Evolutionary conservation across 2,797 vertebrate genomes (phyloP).

Genomic region (Hoplostethus atlanticus): DNA sequence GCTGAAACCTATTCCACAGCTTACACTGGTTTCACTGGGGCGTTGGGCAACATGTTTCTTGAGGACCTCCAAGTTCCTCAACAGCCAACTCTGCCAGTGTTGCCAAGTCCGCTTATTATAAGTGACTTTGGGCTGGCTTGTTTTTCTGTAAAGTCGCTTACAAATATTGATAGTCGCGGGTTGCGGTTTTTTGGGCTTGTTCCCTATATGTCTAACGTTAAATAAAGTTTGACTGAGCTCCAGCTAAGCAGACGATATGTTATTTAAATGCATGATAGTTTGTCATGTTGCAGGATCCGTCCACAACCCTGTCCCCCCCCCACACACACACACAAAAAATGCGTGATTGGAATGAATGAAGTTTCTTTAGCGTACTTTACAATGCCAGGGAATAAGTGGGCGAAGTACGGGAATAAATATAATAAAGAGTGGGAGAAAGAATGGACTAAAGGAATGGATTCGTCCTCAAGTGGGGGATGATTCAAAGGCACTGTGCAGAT

Average conservation of each 20-base stretch:
- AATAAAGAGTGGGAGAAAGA: conserved; percentile 1
- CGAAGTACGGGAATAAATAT: not conserved
- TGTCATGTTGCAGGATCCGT: too few species aligned
- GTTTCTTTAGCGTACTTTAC: not conserved
- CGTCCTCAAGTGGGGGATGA: not conserved
- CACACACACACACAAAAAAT: too few species aligned
- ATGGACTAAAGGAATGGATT: conserved; percentile 3
- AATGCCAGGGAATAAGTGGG: not conserved
- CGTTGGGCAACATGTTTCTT: too few species aligned
- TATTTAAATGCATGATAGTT: too few species aligned
- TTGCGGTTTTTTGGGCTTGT: not conserved
- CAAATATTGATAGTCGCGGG: not conserved
- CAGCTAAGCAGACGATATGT: not conserved
- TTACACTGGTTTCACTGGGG: too few species aligned
- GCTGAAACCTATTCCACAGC: too few species aligned
- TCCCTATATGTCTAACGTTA: too few species aligned
- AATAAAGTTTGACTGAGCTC: too few species aligned
- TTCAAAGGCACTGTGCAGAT: not conserved
- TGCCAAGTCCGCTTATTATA: not conserved
- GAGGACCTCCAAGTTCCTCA: too few species aligned
- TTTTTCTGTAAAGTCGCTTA: not conserved
- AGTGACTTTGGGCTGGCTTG: not conserved
- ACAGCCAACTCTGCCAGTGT: not conserved
- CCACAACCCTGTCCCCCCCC: too few species aligned
- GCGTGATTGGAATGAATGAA: too few species aligned